Percentiles rank a stretch among this genome's conserved stretches.
phyloP scores from a whole-genome alignment of 2,113 vertebrate species.

The Cyprinodon brontotheroides region DNA sequence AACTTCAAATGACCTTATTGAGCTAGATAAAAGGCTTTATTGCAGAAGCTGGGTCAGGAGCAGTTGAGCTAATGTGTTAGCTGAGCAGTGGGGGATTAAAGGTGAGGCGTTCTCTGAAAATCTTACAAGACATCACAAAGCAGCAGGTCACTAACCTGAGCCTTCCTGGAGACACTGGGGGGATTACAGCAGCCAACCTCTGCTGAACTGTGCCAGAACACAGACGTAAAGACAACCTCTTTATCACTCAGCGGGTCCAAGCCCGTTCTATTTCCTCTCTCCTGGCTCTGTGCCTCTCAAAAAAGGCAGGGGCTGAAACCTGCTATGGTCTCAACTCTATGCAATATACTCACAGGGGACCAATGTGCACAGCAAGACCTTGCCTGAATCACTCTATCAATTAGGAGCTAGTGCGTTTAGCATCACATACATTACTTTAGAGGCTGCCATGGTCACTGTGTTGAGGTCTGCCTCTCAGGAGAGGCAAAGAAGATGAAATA shows the following conservation, averaged over 20 bases:
- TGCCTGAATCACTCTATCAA: constrained; percentile 97
- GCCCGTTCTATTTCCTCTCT: constrained; percentile 80
- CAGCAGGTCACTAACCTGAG: constrained; percentile 77
- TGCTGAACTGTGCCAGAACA: constrained; percentile 73
- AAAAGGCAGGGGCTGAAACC: constrained; percentile 83
- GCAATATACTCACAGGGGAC: constrained; percentile 85
- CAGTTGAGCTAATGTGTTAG: constrained; percentile 78
- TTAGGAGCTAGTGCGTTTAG: constrained; percentile 96
- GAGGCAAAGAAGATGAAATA: constrained; percentile 77
- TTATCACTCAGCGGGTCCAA: constrained; percentile 84
- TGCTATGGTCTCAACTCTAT: constrained; percentile 85
- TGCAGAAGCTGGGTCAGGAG: constrained; percentile 66
- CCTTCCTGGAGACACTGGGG: constrained; percentile 77
- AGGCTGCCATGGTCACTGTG: constrained; percentile 87
- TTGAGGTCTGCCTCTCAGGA: constrained; percentile 89
- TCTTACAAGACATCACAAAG: constrained; percentile 80
- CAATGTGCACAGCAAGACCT: constrained; percentile 94
- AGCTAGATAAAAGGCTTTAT: constrained; percentile 80
- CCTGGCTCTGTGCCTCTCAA: constrained; percentile 78
- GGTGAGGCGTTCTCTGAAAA: constrained; percentile 77
- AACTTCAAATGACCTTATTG: constrained; percentile 77
- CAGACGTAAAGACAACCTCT: constrained; percentile 84
- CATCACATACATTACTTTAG: constrained; percentile 96
- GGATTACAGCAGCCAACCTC: constrained; percentile 82
- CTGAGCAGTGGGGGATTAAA: constrained; percentile 77